Evolutionary conservation across 1,140 invertebrate genomes (phyloP), one percentile per base, ranked within the genome.

Genomic region (Agrilus planipennis): DNA sequence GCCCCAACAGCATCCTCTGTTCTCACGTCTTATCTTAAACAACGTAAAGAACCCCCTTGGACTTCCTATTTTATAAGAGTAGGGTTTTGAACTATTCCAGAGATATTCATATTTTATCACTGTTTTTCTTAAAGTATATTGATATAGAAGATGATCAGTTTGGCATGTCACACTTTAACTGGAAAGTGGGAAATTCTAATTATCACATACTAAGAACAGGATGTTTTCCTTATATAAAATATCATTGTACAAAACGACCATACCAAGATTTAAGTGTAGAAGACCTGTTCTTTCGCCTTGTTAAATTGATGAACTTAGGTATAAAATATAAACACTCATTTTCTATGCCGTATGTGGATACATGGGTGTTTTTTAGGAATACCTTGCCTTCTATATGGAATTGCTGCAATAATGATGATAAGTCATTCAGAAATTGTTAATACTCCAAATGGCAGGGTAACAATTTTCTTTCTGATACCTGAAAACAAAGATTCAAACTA

Each of bases 221-320:
- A 19, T 96, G 91, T 55, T 96, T 78, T 66, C 92, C 93, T 2
- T 97, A 87, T 58, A 89, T 97, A 45, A 97, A 97, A 64, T 93
- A 96, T 61, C 93, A 97, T 65, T 97, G 93, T 58, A 86, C 82
- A 14, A 83, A 78, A 61, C 71, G 84, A 46, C 69, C 73, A 12
- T 57, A 67, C 39, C 70, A 84, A 63, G 77, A 96, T 68, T 72
- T 96, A 21, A 64, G 52, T 7, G 32, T 70, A 17, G 89, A 94
- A 49, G 84, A 97, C 65, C 73, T 63, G 31, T 82, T 95, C 54
- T 93, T 90, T 71, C 78, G 81, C 46, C 61, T 75, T 34, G 79
- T 97, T 40, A 97, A 96, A 73, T 63, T 91, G 28, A 61, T 88
- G 27, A 96, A 96, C 73, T 75, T 96, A 60, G 91, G 91, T 93